phyloP scores from a whole-genome alignment of 1,140 invertebrate genomes.

The Temnothorax nylanderi region DNA sequence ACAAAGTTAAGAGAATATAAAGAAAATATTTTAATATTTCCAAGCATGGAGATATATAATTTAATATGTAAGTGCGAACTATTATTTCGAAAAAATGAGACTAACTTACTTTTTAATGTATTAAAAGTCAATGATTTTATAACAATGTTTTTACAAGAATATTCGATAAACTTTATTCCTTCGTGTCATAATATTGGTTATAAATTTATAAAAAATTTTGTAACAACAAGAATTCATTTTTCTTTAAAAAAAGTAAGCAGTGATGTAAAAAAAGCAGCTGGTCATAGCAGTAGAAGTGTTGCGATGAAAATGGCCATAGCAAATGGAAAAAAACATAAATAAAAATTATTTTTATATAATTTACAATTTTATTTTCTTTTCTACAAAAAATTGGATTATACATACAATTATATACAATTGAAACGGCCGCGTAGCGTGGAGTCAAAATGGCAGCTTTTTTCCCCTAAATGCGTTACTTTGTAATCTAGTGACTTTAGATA shows the following conservation, averaged over 20 bases:
- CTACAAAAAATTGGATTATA: no score
- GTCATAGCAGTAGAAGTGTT: not conserved
- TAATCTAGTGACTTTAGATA: not conserved
- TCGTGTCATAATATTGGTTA: not conserved
- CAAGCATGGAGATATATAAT: not conserved
- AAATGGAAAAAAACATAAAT: not conserved
- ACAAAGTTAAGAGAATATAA: constrained; percentile 2
- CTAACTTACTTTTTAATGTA: not conserved
- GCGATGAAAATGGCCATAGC: not conserved
- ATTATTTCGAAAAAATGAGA: constrained; percentile 7
- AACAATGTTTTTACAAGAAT: not conserved
- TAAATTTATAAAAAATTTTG: constrained; percentile 1
- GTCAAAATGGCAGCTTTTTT: not conserved
- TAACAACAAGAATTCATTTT: constrained; percentile 1
- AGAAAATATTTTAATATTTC: constrained; percentile 9
- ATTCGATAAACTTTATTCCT: not conserved
- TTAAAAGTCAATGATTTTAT: constrained; percentile 3
- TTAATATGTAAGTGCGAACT: not conserved
- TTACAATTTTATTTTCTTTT: no score
- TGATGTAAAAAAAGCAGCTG: not conserved
- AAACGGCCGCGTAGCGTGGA: not conserved
- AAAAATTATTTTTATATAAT: not conserved
- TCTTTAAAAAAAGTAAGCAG: not conserved
- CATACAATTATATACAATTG: not conserved
- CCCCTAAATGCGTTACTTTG: not conserved